A percentile compares a stretch with the other conserved stretches of the same genome.
Conservation (phyloP, 2,888 invertebrate species). For the Eupithecia subfuscata region DNA sequence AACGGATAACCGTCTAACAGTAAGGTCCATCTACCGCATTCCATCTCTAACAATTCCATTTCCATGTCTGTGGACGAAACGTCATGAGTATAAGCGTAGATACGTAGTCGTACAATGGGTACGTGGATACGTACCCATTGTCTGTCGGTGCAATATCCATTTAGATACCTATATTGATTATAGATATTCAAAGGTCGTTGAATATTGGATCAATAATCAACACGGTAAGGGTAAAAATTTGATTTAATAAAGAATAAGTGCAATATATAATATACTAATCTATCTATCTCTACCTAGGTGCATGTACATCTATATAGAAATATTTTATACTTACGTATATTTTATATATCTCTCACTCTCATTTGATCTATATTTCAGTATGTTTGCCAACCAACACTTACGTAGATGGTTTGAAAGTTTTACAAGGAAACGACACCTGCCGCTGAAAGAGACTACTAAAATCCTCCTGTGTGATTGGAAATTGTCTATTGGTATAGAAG, state of each 20-base stretch:
- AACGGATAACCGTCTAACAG: conserved; percentile 53
- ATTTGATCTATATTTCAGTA: not conserved
- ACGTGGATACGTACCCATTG: no score
- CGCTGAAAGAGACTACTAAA: not conserved
- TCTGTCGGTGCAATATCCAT: not conserved
- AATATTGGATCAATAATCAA: not conserved
- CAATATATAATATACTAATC: not conserved
- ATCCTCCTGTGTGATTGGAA: not conserved
- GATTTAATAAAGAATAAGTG: not conserved
- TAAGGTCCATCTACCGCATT: conserved; percentile 49
- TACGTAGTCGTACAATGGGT: no score
- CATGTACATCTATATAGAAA: no score
- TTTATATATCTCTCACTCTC: no score
- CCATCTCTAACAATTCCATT: conserved; percentile 43
- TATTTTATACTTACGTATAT: no score
- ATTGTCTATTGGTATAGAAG: not conserved
- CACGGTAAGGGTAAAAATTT: not conserved
- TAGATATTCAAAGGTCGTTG: not conserved
- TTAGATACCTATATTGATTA: no score
- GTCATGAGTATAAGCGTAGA: not conserved
- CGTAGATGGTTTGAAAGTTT: not conserved
- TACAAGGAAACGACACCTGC: not conserved
- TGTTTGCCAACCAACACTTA: not conserved
- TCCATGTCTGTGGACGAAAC: conserved; percentile 1
- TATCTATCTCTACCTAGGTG: no score